A percentile compares a stretch with the other conserved stretches of the same genome.
phyloP scores from a whole-genome alignment of 2,113 vertebrate species.

The Toxotes jaculatrix region DNA sequence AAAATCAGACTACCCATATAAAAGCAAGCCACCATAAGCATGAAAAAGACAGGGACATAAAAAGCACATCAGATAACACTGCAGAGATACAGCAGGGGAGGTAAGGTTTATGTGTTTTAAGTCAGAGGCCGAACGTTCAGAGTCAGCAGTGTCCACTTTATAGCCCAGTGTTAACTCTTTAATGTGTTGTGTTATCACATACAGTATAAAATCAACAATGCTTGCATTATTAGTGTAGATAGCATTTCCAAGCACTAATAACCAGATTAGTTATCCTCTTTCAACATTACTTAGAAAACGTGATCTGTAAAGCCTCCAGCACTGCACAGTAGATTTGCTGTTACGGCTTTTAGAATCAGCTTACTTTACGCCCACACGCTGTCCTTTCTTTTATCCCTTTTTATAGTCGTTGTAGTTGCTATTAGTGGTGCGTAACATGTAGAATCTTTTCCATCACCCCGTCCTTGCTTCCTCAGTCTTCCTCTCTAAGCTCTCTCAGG shows the following conservation, averaged over 20 bases:
- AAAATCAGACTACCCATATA: background rate
- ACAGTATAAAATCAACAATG: constrained; percentile 60
- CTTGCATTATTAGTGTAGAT: constrained; percentile 34
- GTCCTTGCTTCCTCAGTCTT: constrained; percentile 17
- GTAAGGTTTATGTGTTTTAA: background rate
- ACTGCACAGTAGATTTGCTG: constrained; percentile 1
- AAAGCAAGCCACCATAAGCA: background rate
- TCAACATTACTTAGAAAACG: constrained; percentile 62
- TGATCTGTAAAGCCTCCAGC: constrained; percentile 41
- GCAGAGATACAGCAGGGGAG: constrained; percentile 27
- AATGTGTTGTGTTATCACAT: constrained; percentile 48
- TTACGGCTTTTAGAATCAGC: constrained; percentile 12
- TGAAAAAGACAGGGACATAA: background rate
- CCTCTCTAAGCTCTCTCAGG: background rate
- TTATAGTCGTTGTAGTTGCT: constrained; percentile 5
- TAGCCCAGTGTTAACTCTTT: constrained; percentile 37
- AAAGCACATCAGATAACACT: constrained; percentile 5
- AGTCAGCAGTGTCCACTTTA: constrained; percentile 59
- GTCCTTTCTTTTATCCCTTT: constrained; percentile 8
- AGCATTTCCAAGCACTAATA: constrained; percentile 51
- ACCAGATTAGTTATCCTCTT: constrained; percentile 40
- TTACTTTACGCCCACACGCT: constrained; percentile 15
- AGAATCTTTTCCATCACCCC: constrained; percentile 18
- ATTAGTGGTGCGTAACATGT: constrained; percentile 20
- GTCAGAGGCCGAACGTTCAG: constrained; percentile 32